phyloP scores from a whole-genome alignment of 35 echinoderm and acorn worm species.

The Amphiura filiformis region DNA sequence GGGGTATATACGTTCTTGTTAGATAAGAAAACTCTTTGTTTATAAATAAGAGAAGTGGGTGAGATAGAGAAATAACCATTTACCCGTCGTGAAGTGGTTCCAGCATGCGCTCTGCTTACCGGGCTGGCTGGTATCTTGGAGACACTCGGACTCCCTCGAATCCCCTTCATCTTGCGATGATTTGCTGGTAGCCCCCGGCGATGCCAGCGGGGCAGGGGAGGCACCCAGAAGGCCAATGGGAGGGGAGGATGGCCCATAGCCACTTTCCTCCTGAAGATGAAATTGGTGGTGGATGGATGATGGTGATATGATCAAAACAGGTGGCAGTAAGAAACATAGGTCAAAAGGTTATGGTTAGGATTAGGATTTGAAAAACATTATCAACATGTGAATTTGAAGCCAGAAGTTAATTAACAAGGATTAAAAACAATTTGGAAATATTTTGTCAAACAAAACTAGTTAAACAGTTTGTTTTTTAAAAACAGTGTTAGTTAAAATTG shows the following conservation, averaged over 20 bases:
- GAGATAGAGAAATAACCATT: slow-evolving; percentile 15
- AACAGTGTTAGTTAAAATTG: background rate
- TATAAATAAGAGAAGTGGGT: background rate
- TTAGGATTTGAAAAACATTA: no score
- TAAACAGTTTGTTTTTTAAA: no score
- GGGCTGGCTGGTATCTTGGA: slow-evolving; percentile 28
- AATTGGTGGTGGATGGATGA: background rate
- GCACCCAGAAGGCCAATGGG: slow-evolving; percentile 44
- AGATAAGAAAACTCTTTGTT: background rate
- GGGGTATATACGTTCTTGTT: background rate
- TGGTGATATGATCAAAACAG: background rate
- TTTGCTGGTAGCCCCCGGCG: slow-evolving; percentile 86
- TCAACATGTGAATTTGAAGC: no score
- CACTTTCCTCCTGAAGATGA: slow-evolving; percentile 8
- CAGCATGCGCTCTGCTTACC: slow-evolving; percentile 23
- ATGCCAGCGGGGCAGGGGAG: slow-evolving; percentile 72
- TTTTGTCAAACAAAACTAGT: no score
- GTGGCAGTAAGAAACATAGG: background rate
- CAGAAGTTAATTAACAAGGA: no score
- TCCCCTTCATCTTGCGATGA: slow-evolving; percentile 80
- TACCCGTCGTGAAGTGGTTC: slow-evolving; percentile 1
- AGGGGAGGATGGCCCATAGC: slow-evolving; percentile 37
- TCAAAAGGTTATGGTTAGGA: slow-evolving; percentile 7
- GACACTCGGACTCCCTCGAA: slow-evolving; percentile 45
- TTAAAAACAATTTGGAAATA: no score